These are phyloP conservation scores for Typhlomys cinereus DNA, from an alignment of 2,113 vertebrate genomes.

Conservation along the genomic window DNA sequence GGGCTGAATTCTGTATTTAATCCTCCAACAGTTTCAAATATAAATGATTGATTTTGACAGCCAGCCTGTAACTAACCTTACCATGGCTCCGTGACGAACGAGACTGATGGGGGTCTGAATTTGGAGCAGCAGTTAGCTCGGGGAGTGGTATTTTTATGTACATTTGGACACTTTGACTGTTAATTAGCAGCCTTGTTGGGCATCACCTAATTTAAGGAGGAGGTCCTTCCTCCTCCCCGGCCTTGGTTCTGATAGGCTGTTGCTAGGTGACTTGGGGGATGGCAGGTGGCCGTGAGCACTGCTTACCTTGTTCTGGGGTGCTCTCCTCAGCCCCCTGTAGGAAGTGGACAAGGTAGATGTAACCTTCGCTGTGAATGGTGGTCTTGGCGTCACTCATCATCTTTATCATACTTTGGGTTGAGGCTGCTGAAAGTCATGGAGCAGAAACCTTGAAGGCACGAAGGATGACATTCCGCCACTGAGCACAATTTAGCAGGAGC, in stretches of 20 bases:
- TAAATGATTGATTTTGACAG: neutral
- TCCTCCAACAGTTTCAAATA: neutral
- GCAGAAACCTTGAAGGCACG: neutral
- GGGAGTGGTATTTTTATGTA: neutral
- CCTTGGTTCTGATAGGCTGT: neutral
- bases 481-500: neutral
- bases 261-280: neutral
- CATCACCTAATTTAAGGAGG: neutral
- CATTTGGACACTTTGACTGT: neutral
- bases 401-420: rapidly evolving
- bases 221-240: rapidly evolving
- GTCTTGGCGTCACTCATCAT: neutral
- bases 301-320: neutral
- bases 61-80: neutral
- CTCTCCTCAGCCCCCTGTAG: rapidly evolving
- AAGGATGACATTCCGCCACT: neutral
- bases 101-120: neutral
- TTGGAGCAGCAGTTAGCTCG: neutral
- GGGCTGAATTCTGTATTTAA: neutral
- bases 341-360: neutral
- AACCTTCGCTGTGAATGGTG: neutral
- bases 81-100: neutral
- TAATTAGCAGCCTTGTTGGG: neutral
- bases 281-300: neutral
- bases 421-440: neutral